Evolutionary conservation across 2,888 invertebrate genomes (phyloP).

Genomic region (Tetragonisca angustula): DNA sequence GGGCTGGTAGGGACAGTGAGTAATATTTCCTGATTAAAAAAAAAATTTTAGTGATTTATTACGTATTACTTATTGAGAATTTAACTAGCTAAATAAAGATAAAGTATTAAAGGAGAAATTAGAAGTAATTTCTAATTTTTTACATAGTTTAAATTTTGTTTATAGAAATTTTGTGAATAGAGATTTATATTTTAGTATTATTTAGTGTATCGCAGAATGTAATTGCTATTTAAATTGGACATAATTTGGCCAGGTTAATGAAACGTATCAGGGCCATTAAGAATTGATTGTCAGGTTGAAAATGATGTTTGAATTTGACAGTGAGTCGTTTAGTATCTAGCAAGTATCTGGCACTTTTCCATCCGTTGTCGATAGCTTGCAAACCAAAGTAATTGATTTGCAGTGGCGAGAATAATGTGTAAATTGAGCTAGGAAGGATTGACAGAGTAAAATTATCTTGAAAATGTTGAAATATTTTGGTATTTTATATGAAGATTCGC

Average conservation of each 20-base stretch:
- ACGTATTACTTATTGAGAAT: conserved; percentile 9
- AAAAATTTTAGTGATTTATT: background rate
- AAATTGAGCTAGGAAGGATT: conserved; percentile 55
- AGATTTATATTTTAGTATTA: conserved; percentile 15
- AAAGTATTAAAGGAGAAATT: conserved; percentile 1
- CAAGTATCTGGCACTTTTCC: conserved; percentile 63
- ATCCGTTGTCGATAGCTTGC: conserved; percentile 47
- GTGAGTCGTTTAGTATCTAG: conserved; percentile 10
- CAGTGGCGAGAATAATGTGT: conserved; percentile 38
- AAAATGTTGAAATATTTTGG: conserved; percentile 71
- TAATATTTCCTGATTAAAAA: background rate
- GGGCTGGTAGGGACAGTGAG: background rate
- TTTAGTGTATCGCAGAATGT: conserved; percentile 19
- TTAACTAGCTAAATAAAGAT: conserved; percentile 19
- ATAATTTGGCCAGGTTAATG: conserved; percentile 16
- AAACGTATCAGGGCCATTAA: conserved; percentile 10
- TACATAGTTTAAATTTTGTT: conserved; percentile 37
- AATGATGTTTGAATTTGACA: conserved; percentile 11
- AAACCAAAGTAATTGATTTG: conserved; percentile 48
- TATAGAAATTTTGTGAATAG: background rate
- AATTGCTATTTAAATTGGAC: conserved; percentile 23
- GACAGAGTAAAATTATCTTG: conserved; percentile 66
- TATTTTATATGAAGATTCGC: conserved; percentile 73
- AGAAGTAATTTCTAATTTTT: conserved; percentile 12
- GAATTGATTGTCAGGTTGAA: conserved; percentile 16